Evolutionary conservation across 2,888 invertebrate species (phyloP).

Genomic region (Nomada ruficornis): DNA sequence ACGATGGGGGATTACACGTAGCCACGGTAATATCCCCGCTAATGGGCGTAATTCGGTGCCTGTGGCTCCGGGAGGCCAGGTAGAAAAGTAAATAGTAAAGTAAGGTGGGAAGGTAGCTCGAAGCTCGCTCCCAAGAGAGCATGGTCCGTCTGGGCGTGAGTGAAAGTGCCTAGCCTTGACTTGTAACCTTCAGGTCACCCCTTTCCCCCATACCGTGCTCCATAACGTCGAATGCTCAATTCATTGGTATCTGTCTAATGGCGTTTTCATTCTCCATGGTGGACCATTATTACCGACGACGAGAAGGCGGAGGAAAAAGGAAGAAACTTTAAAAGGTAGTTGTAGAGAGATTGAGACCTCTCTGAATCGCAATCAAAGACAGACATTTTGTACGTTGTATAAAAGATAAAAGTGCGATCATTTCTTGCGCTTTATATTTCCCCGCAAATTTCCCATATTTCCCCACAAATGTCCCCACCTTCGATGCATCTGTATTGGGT

Average conservation of each 20-base stretch:
- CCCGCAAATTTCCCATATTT: no score
- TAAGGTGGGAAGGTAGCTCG: constrained; percentile 80
- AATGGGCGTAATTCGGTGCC: constrained; percentile 51
- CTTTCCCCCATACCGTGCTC: constrained; percentile 44
- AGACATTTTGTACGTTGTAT: no score
- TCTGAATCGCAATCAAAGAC: no score
- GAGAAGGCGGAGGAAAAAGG: not conserved
- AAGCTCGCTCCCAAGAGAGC: constrained; percentile 80
- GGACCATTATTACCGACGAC: not conserved
- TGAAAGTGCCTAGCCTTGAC: constrained; percentile 83
- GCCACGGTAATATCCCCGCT: constrained; percentile 38
- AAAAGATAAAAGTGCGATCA: no score
- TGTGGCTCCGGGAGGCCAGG: constrained; percentile 30
- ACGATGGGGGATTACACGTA: constrained; percentile 5
- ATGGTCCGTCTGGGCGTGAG: constrained; percentile 63
- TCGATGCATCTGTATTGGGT: no score
- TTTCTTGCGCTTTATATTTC: no score
- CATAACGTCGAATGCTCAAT: constrained; percentile 55
- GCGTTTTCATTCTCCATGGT: constrained; percentile 21
- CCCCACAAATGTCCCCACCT: no score
- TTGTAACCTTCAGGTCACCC: constrained; percentile 80
- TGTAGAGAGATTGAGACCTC: no score
- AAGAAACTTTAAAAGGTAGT: not conserved
- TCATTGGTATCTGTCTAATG: constrained; percentile 23
- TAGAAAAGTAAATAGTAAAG: constrained; percentile 73